A percentile compares a stretch with the other conserved stretches of the same genome.
Conservation (phyloP, 2,888 invertebrate species). For the Tenthredo livida region DNA sequence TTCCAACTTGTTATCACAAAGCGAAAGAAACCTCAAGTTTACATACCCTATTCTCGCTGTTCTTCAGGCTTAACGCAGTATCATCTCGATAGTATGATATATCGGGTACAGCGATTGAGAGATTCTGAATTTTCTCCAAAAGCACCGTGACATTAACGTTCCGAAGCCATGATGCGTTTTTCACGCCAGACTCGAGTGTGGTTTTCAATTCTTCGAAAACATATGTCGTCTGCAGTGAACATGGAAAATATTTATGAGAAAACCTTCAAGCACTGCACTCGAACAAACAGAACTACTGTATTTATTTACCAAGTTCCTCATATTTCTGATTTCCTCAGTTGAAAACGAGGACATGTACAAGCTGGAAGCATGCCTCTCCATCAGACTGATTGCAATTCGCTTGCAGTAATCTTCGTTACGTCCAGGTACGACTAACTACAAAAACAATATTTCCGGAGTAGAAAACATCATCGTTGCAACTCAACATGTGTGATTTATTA, state of each 20-base stretch:
- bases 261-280: background rate
- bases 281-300: background rate
- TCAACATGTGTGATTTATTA: conserved; percentile 51
- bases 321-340: conserved; percentile 58
- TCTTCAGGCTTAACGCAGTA: background rate
- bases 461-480: background rate
- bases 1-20: conserved; percentile 33
- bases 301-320: conserved; percentile 60
- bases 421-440: conserved; percentile 62
- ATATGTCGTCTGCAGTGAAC: conserved; percentile 59
- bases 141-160: conserved; percentile 56
- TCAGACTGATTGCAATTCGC: conserved; percentile 59
- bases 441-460: background rate
- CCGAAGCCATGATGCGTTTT: conserved; percentile 59
- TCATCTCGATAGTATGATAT: conserved; percentile 55
- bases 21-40: conserved; percentile 36
- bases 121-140: conserved; percentile 61
- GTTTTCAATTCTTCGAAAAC: conserved; percentile 63
- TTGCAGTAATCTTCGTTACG: conserved; percentile 63
- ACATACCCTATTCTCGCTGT: conserved; percentile 43
- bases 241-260: background rate
- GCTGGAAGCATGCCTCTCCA: conserved; percentile 63
- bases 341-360: conserved; percentile 67
- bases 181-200: conserved; percentile 61
- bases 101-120: conserved; percentile 63